Evolutionary conservation across 2,888 invertebrate genomes (phyloP), one percentile per base, ranked within the genome.

Genomic region (Sesia apiformis): DNA sequence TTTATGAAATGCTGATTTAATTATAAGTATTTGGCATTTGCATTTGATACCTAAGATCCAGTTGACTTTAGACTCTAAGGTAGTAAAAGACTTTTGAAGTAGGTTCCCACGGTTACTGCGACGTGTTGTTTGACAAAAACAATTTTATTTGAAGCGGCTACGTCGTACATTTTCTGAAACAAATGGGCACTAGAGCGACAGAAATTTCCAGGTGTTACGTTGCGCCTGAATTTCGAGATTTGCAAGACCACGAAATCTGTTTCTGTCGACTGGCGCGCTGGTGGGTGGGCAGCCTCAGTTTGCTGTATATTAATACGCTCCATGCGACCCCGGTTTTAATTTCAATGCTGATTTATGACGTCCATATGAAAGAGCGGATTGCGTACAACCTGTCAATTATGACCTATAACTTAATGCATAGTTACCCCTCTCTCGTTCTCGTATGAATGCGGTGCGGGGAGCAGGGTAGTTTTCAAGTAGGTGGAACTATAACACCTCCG

Each of bases 341-440:
- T 84, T 84, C 74, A 74, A 75, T 70, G 66, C 74, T 86, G 84
- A 86, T 86, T 84, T 84, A 86, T 77, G 80, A 75, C 73, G 74
- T 75, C 79, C 78, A 75, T 81, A 78, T 80, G 78, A 77, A 78
- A 80, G 81, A 80, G 74, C 68, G 70, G 73, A 74, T 70, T 79
- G 81, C 78, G 78, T 80, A 72, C 66, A 66, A 60, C 78, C 72
- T 74, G 72, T 76, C 72, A 72, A 76, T 72, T 72, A 64, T 60
- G 74, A 74, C 63, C 71, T 62, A 63, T 64, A 69, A 66, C 66
- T 68, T 71, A 70, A 73, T 67, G 67, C 66, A 63, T 66, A 59
- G 59, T 58, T 6, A 58, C 71, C 73, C 70, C 67, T 66, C 56
- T 43, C 23, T 56, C 41, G 57, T 56, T 65, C 39, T 55, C 8